phyloP scores from a whole-genome alignment of 2,113 vertebrate species.

The Microcebus ravelobensis region DNA sequence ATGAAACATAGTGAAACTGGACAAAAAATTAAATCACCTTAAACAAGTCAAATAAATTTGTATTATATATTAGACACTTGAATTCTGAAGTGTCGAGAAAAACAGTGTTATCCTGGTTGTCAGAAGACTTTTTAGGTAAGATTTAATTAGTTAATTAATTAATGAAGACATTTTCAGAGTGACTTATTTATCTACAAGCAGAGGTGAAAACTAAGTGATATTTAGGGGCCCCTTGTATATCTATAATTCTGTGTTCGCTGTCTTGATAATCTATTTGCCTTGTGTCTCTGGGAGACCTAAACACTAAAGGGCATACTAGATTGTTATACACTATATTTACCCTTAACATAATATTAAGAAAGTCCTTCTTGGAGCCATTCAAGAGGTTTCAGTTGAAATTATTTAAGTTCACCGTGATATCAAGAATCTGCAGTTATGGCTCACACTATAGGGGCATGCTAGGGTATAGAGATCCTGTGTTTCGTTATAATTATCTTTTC shows the following conservation, averaged over 20 bases:
- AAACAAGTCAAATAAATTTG: background rate
- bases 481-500: background rate
- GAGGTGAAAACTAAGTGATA: background rate
- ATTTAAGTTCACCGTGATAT: background rate
- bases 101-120: background rate
- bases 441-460: rapidly evolving
- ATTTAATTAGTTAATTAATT: background rate
- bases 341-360: background rate
- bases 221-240: background rate
- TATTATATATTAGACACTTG: background rate
- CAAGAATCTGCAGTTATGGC: background rate
- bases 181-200: background rate
- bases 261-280: background rate
- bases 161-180: background rate
- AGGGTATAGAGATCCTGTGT: background rate
- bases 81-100: background rate
- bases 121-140: background rate
- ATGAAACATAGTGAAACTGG: background rate
- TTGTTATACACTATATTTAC: background rate
- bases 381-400: background rate
- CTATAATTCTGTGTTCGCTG: background rate
- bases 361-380: background rate
- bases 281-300: background rate
- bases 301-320: background rate
- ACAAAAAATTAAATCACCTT: background rate